Conservation (phyloP, 2,888 invertebrate genomes). For the Phalera bucephala region DNA sequence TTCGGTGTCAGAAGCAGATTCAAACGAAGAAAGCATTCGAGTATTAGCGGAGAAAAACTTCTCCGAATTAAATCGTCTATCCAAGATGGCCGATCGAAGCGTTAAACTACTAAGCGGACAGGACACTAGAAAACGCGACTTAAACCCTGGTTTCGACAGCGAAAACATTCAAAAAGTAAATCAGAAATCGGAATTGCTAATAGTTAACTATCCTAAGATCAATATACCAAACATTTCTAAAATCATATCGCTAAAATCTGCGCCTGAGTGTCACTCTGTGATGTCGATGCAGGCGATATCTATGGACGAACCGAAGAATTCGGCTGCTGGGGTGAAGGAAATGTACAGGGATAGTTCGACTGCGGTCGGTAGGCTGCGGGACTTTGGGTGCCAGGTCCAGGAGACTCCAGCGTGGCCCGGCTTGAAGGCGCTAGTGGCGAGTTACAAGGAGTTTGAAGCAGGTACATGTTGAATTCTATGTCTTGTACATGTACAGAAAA, state of each 20-base stretch:
- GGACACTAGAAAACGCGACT: constrained; percentile 57
- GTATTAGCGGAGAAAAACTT: constrained; percentile 73
- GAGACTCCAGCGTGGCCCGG: constrained; percentile 70
- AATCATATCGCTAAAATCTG: constrained; percentile 63
- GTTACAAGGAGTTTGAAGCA: constrained; percentile 77
- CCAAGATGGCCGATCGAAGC: constrained; percentile 74
- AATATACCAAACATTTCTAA: constrained; percentile 71
- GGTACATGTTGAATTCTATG: constrained; percentile 57
- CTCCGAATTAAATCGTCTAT: constrained; percentile 67
- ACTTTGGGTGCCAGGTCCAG: constrained; percentile 52
- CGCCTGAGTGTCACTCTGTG: constrained; percentile 37
- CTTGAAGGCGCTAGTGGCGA: constrained; percentile 70
- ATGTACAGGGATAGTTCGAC: constrained; percentile 22
- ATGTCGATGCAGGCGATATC: constrained; percentile 60
- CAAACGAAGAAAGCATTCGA: constrained; percentile 58
- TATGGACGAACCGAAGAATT: constrained; percentile 69
- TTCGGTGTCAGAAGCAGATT: constrained; percentile 22
- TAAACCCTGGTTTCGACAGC: constrained; percentile 70
- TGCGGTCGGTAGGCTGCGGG: constrained; percentile 27
- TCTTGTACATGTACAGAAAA: not conserved
- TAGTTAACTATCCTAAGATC: constrained; percentile 49
- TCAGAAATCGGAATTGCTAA: constrained; percentile 32
- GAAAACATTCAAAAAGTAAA: constrained; percentile 58
- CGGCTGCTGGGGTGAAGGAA: constrained; percentile 53
- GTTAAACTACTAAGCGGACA: constrained; percentile 69